Evolutionary conservation across 2,113 vertebrate genomes (phyloP).

Genomic region (Platycercus adscitus): DNA sequence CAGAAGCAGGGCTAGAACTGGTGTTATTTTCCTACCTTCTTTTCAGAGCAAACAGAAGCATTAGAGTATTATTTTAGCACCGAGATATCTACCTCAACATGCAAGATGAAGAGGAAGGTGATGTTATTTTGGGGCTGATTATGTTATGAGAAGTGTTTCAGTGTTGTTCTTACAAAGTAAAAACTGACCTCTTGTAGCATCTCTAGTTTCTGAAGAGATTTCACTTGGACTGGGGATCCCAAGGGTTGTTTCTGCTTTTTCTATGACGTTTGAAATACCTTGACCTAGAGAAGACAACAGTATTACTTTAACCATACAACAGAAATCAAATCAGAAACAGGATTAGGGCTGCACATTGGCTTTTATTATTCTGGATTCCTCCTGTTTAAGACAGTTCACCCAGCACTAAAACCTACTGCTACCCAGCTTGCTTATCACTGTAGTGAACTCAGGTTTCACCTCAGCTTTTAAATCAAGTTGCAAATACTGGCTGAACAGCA

Average conservation of each 20-base stretch:
- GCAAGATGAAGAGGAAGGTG: not conserved
- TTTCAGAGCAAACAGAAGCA: not conserved
- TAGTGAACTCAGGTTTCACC: not conserved
- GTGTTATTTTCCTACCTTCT: not conserved
- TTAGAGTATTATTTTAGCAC: not conserved
- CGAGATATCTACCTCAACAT: not conserved
- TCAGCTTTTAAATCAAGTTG: not conserved
- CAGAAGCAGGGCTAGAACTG: not conserved
- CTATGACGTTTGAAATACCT: constrained; percentile 93
- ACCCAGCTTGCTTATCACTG: not conserved
- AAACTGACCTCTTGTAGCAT: constrained; percentile 74
- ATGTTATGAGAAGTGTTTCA: not conserved
- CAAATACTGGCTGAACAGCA: not conserved
- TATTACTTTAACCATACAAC: not conserved
- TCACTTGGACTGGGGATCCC: constrained; percentile 91
- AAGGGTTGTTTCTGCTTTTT: constrained; percentile 94
- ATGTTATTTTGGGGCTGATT: not conserved
- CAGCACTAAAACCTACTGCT: not conserved
- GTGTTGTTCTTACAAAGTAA: not conserved
- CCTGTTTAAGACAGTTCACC: not conserved
- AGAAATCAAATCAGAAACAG: not conserved
- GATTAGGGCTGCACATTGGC: not conserved
- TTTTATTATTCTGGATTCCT: not conserved
- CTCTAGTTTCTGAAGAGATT: constrained; percentile 76
- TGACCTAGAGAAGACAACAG: constrained; percentile 81